These are phyloP conservation scores for Parazoanthus darwini DNA, from an alignment of 92 coral and sea anemone genomes.

Conservation along the genomic window DNA sequence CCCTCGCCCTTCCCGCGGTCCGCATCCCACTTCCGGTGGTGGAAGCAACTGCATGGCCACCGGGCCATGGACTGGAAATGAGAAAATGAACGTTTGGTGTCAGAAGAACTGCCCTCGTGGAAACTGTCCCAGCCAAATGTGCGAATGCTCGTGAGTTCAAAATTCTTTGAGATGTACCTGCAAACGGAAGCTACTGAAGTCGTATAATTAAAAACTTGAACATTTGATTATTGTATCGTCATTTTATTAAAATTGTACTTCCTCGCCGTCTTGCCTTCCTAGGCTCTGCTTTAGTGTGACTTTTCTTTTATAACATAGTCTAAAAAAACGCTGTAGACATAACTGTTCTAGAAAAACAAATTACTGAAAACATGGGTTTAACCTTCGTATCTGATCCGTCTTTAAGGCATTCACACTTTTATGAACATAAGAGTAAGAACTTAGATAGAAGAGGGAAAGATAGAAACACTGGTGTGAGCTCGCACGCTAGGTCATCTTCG, in stretches of 20 bases:
- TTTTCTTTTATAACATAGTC: neutral
- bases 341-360: neutral
- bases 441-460: no score
- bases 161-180: neutral
- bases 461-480: no score
- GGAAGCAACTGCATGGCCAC: neutral
- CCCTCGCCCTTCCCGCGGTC: neutral
- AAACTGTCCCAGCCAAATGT: neutral
- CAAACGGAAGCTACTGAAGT: neutral
- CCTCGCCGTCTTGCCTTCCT: neutral
- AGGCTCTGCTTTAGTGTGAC: neutral
- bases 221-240: neutral
- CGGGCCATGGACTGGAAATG: neutral
- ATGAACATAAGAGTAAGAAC: neutral
- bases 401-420: neutral
- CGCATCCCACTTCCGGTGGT: neutral
- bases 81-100: neutral
- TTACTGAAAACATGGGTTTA: neutral
- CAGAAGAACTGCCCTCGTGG: constrained; percentile 1
- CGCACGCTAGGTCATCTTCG: no score
- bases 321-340: neutral
- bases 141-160: neutral
- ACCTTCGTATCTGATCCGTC: no score
- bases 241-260: neutral
- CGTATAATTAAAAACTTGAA: neutral